Conservation (phyloP, 2,888 invertebrate genomes). For the Chromoteleia sp. region DNA sequence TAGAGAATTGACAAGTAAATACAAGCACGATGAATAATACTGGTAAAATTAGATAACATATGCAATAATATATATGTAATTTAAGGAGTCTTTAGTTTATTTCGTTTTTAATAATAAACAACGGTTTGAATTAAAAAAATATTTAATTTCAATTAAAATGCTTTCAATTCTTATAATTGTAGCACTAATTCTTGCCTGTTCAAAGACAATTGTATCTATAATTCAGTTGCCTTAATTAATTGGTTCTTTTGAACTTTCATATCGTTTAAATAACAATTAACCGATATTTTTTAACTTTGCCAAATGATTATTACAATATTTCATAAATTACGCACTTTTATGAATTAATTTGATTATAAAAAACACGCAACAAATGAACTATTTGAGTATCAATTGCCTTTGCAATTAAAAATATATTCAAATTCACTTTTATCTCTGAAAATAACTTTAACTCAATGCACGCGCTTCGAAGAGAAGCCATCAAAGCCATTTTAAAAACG, state of each 20-base stretch:
- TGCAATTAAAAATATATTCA: constrained; percentile 14
- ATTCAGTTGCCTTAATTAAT: constrained; percentile 7
- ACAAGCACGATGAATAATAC: background rate
- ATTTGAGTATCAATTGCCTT: constrained; percentile 2
- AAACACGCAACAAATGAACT: background rate
- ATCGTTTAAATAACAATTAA: too few relatives aligned
- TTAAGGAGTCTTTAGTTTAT: too few relatives aligned
- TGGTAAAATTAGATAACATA: background rate
- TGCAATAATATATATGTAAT: too few relatives aligned
- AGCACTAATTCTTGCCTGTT: too few relatives aligned
- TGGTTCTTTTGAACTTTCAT: background rate
- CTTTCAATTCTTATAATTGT: too few relatives aligned
- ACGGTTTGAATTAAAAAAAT: too few relatives aligned
- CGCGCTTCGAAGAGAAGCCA: constrained; percentile 7
- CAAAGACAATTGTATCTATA: background rate
- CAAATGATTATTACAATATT: too few relatives aligned
- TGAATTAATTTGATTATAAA: too few relatives aligned
- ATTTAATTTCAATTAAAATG: too few relatives aligned
- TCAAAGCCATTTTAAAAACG: constrained; percentile 41
- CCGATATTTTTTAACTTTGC: too few relatives aligned
- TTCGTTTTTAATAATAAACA: too few relatives aligned
- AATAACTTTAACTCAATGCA: constrained; percentile 17
- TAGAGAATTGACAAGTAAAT: background rate
- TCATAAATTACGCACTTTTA: too few relatives aligned
- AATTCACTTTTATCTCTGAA: constrained; percentile 14